phyloP scores from a whole-genome alignment of 2,113 vertebrate species.

The Thryonomys swinderianus region DNA sequence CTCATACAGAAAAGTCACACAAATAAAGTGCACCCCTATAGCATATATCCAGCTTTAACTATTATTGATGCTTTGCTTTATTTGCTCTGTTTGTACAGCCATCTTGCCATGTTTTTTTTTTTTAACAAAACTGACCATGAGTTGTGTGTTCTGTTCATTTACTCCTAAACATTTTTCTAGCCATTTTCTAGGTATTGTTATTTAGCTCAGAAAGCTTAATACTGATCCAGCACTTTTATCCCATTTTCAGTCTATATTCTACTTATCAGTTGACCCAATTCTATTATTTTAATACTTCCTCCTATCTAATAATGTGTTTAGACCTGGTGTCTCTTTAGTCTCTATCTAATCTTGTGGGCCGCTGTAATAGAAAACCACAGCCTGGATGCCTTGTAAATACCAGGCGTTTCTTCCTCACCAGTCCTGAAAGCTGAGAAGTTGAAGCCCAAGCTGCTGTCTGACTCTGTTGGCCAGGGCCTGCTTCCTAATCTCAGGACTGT shows the following conservation, averaged over 20 bases:
- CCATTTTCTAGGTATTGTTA: not conserved
- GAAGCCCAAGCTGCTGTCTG: not conserved
- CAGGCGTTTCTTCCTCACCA: not conserved
- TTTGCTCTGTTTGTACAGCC: not conserved
- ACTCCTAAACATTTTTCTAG: not conserved
- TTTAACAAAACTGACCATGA: conserved; percentile 34
- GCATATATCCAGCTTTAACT: not conserved
- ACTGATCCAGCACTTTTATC: not conserved
- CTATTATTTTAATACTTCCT: not conserved
- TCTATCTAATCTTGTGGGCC: not conserved
- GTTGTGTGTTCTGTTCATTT: conserved; percentile 1
- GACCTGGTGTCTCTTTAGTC: not conserved
- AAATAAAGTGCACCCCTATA: not conserved
- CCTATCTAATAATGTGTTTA: not conserved
- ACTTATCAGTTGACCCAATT: not conserved
- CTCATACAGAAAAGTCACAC: not conserved
- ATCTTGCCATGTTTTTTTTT: not conserved
- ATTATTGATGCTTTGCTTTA: conserved; percentile 18
- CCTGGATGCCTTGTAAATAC: not conserved
- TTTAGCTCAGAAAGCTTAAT: not conserved
- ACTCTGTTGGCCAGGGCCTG: not conserved
- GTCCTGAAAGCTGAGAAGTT: not conserved
- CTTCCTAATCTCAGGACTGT: not conserved
- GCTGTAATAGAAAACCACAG: not conserved
- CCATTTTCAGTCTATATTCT: not conserved